Evolutionary conservation across 2,888 invertebrate species (phyloP).

Genomic region (Athalia cordata): DNA sequence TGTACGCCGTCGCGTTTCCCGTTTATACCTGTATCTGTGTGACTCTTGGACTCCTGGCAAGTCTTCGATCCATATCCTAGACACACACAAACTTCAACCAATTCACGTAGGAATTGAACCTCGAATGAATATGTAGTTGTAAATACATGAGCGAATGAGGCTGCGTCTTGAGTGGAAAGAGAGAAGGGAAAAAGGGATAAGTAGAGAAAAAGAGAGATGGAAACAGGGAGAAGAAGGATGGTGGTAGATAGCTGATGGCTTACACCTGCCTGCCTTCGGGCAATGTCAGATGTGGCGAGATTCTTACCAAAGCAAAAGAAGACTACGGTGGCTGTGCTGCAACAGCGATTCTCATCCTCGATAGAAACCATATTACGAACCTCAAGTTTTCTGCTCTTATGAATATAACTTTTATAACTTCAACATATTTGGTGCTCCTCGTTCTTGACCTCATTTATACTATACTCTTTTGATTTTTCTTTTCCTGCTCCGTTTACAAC

Average conservation of each 20-base stretch:
- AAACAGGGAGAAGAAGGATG: slow-evolving; percentile 26
- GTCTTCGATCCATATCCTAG: slow-evolving; percentile 10
- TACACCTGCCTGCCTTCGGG: slow-evolving; percentile 45
- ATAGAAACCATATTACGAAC: too few species aligned
- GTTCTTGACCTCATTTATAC: too few species aligned
- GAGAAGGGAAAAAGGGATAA: background rate
- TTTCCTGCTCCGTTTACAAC: too few species aligned
- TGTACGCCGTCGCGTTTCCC: background rate
- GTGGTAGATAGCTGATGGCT: slow-evolving; percentile 41
- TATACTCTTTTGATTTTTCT: too few species aligned
- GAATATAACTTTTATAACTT: too few species aligned
- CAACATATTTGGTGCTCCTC: too few species aligned
- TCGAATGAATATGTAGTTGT: background rate
- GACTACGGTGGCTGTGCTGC: slow-evolving; percentile 21
- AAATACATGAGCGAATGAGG: too few species aligned
- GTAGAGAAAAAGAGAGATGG: slow-evolving; percentile 15
- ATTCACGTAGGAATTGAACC: background rate
- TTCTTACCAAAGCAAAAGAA: slow-evolving; percentile 12
- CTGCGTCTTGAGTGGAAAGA: background rate
- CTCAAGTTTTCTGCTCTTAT: too few species aligned
- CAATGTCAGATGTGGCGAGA: slow-evolving; percentile 43
- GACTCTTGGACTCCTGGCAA: too few species aligned
- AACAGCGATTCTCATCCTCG: slow-evolving; percentile 32
- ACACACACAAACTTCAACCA: background rate
- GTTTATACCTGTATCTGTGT: background rate